Conservation (phyloP, 2,113 vertebrate genomes). For the Paramisgurnus dabryanus region DNA sequence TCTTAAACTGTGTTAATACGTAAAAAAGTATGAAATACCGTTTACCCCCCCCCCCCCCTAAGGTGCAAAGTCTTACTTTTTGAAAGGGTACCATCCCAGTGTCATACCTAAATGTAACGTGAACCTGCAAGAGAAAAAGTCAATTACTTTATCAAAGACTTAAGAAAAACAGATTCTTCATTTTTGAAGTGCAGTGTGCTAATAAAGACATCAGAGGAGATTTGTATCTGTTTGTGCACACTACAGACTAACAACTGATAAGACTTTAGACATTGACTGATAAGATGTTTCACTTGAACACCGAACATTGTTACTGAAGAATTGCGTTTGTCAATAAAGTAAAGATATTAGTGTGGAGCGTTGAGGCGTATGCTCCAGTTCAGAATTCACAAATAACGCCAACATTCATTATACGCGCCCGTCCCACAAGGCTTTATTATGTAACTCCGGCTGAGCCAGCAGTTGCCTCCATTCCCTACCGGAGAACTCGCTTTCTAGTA, state of each 20-base stretch:
- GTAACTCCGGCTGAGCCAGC: slow-evolving; percentile 39
- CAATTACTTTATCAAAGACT: no score
- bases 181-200: not conserved
- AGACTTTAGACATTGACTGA: no score
- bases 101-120: no score
- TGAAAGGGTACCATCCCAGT: no score
- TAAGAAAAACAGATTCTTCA: not conserved
- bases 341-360: not conserved
- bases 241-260: not conserved
- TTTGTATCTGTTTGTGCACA: not conserved
- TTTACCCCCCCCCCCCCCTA: no score
- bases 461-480: slow-evolving; percentile 31
- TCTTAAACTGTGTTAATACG: no score
- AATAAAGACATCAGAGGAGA: not conserved
- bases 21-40: no score
- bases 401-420: slow-evolving; percentile 28
- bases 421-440: slow-evolving; percentile 43
- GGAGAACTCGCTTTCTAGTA: slow-evolving; percentile 38
- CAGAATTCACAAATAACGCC: slow-evolving; percentile 23
- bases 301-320: not conserved
- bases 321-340: not conserved
- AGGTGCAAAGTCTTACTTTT: no score
- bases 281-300: not conserved
- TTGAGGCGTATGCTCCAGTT: slow-evolving; percentile 3
- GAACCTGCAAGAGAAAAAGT: no score